Evolutionary conservation across 2,113 vertebrate species (phyloP).

Genomic region (Lagopus muta): DNA sequence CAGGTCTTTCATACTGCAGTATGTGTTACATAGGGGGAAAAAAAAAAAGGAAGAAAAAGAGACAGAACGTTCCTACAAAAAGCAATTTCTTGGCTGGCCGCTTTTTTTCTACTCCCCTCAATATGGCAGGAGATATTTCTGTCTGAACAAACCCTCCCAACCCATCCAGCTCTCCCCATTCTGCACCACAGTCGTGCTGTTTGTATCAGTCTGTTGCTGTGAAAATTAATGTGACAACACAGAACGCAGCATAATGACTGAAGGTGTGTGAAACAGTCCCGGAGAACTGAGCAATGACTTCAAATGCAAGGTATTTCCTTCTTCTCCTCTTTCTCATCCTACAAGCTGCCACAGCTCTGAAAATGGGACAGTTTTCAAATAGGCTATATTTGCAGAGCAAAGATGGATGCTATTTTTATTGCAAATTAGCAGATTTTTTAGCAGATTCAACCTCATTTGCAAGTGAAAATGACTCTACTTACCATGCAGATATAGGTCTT

Average conservation of each 20-base stretch:
- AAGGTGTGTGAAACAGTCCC: slow-evolving; percentile 62
- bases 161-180: slow-evolving; percentile 43
- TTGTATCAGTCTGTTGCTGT: slow-evolving; percentile 48
- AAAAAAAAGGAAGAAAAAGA: neutral
- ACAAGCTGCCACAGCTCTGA: slow-evolving; percentile 66
- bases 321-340: slow-evolving; percentile 51
- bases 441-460: slow-evolving; percentile 71
- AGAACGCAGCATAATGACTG: slow-evolving; percentile 28
- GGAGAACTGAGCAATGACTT: slow-evolving; percentile 37
- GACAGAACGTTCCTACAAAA: slow-evolving; percentile 65
- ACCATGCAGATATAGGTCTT: slow-evolving; percentile 73
- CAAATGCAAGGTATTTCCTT: slow-evolving; percentile 66
- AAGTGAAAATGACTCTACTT: slow-evolving; percentile 73
- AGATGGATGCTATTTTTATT: slow-evolving; percentile 71
- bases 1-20: slow-evolving; percentile 13
- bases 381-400: slow-evolving; percentile 70
- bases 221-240: slow-evolving; percentile 67
- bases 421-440: slow-evolving; percentile 74
- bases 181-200: slow-evolving; percentile 35
- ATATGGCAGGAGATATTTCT: slow-evolving; percentile 73
- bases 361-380: slow-evolving; percentile 74
- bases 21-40: neutral
- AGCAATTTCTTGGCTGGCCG: slow-evolving; percentile 67
- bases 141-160: slow-evolving; percentile 67
- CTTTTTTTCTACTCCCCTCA: slow-evolving; percentile 49